Conservation (phyloP, 2,888 invertebrate species). For the Arctia plantaginis region DNA sequence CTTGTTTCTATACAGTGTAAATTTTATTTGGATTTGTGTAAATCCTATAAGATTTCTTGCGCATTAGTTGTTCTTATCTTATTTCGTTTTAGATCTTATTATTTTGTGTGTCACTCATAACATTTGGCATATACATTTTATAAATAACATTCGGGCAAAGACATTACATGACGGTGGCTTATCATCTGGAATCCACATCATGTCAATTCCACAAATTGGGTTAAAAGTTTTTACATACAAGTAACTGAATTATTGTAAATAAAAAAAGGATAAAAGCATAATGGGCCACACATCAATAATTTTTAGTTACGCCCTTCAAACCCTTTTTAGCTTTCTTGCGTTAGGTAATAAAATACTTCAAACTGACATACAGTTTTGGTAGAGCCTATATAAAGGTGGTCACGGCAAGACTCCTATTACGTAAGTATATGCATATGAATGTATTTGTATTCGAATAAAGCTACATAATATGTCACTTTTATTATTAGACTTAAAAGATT, state of each 20-base stretch:
- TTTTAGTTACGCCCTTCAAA: not conserved
- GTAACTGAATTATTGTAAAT: not conserved
- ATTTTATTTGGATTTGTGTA: no score
- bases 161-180: no score
- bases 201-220: not conserved
- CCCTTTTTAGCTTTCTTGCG: not conserved
- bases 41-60: no score
- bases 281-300: not conserved
- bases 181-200: not conserved
- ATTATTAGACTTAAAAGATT: not conserved
- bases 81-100: no score
- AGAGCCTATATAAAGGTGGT: not conserved
- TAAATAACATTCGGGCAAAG: no score
- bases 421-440: not conserved
- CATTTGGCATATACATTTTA: no score
- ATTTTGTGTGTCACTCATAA: no score
- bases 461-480: not conserved
- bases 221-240: not conserved
- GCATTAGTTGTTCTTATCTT: no score
- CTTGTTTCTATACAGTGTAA: not conserved
- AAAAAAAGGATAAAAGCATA: not conserved
- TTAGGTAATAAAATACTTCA: not conserved
- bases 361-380: not conserved
- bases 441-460: not conserved
- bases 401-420: not conserved